phyloP scores from a whole-genome alignment of 2,113 vertebrate species.

The Engystomops pustulosus region DNA sequence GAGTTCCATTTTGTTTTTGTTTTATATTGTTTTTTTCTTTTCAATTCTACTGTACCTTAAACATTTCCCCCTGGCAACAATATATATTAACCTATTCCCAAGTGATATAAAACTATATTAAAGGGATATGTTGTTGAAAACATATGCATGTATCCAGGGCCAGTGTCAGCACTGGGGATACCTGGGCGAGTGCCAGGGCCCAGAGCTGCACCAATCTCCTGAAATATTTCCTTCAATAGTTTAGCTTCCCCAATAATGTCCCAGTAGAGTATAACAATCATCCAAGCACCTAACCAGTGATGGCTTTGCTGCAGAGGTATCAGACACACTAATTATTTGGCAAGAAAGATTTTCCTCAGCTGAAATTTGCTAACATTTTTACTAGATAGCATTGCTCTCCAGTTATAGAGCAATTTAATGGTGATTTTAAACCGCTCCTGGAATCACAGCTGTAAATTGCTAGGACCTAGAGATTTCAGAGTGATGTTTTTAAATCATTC shows the following conservation, averaged over 20 bases:
- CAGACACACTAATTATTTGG: neutral
- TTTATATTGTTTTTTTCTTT: too few species aligned
- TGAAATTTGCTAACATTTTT: constrained; percentile 15
- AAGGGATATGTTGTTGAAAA: too few species aligned
- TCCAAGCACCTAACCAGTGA: neutral
- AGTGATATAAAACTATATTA: too few species aligned
- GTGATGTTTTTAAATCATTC: constrained; percentile 23
- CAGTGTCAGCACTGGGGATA: too few species aligned
- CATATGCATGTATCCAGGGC: too few species aligned
- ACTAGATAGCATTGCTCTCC: neutral
- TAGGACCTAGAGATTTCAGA: constrained; percentile 13
- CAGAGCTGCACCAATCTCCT: too few species aligned
- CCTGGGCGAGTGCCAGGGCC: too few species aligned
- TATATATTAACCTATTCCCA: too few species aligned
- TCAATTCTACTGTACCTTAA: too few species aligned
- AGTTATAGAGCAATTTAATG: constrained; percentile 19
- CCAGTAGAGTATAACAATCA: neutral
- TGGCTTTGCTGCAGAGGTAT: neutral
- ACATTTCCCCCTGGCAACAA: too few species aligned
- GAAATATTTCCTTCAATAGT: too few species aligned
- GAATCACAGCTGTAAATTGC: constrained; percentile 24
- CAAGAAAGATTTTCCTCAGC: neutral
- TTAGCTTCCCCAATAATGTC: neutral
- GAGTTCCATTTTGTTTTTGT: too few species aligned
- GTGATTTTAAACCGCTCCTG: constrained; percentile 15